Evolutionary conservation across 1,140 invertebrate species (phyloP), one percentile per base, ranked within the genome.

Genomic region (Agrypnia vestita): DNA sequence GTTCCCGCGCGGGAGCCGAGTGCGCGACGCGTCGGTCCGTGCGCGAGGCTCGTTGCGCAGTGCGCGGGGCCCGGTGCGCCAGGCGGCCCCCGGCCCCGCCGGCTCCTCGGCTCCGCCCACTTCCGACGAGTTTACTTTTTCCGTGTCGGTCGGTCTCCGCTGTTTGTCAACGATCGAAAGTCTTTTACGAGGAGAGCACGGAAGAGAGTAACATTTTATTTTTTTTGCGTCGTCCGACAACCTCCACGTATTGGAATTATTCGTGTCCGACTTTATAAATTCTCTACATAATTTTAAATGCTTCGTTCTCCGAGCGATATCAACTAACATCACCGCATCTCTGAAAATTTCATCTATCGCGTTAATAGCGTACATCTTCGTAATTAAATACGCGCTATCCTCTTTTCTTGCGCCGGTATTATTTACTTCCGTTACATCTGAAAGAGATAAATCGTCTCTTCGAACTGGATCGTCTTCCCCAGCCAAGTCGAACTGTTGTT

Each of bases 1-100:
- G n/a, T n/a, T n/a, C 19, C n/a, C 51, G 17, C 71, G 71, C 13
- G 15, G 35, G 46, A n/a, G n/a, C 44, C 0, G 43, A n/a, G 46
- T 15, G 10, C 51, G 13, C 71, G 71, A 19, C 71, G 25, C 71
- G 21, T 35, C 15, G 47, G 19, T 73, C 71, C 13, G 47, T 51
- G 67, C 49, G 71, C 71, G 71, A 25, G 8, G 71, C 67, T 12
- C 35, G 46, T n/a, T 1, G 67, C 67, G 43, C 43, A 51, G 43
- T 47, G 71, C 71, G 19, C 10, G 13, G 51, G 49, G 9, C 11
- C 71, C 10, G 25, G 1, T 17, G 3, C 47, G 47, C 19, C 19
- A 9, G 9, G 49, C 51, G 47, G 12, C 7, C 49, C 71, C 4
- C 10, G 71, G 10, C 8, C 4, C 62, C 62, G 3, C n/a, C 25